These are phyloP conservation scores for Allacma fusca DNA, from an alignment of 2,888 invertebrate genomes.

Conservation along the genomic window DNA sequence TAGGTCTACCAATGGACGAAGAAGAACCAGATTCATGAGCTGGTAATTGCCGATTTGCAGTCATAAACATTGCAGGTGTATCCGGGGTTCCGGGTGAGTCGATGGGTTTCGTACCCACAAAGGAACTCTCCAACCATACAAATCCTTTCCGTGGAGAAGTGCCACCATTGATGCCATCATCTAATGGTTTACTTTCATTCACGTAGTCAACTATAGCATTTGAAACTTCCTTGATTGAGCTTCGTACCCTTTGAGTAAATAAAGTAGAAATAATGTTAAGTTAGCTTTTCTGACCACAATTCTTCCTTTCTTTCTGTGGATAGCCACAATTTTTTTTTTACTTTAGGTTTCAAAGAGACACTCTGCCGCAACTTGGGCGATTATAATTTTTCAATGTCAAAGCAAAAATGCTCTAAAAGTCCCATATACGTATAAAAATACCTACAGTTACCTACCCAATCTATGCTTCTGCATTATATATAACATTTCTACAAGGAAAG, in stretches of 20 bases:
- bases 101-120: constrained; percentile 80
- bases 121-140: constrained; percentile 92
- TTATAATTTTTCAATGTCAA: no score
- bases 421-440: no score
- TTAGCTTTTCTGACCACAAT: no score
- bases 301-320: no score
- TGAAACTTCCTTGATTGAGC: constrained; percentile 90
- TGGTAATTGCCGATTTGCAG: constrained; percentile 40
- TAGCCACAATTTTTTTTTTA: no score
- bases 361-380: no score
- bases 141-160: constrained; percentile 65
- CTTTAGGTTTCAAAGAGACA: no score
- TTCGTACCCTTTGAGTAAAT: constrained; percentile 71
- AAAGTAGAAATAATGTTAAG: no score
- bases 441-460: no score
- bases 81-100: constrained; percentile 86
- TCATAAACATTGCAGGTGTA: constrained; percentile 60
- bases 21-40: constrained; percentile 17
- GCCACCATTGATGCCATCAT: constrained; percentile 64
- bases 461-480: no score
- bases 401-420: no score
- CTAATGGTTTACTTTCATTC: constrained; percentile 63
- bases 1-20: constrained; percentile 24
- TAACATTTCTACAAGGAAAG: no score
- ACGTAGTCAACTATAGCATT: constrained; percentile 93